A percentile compares a stretch with the other conserved stretches of the same genome.
These are phyloP conservation scores for Acrocephalus arundinaceus DNA, from an alignment of 2,113 vertebrate genomes.

Conservation along the genomic window DNA sequence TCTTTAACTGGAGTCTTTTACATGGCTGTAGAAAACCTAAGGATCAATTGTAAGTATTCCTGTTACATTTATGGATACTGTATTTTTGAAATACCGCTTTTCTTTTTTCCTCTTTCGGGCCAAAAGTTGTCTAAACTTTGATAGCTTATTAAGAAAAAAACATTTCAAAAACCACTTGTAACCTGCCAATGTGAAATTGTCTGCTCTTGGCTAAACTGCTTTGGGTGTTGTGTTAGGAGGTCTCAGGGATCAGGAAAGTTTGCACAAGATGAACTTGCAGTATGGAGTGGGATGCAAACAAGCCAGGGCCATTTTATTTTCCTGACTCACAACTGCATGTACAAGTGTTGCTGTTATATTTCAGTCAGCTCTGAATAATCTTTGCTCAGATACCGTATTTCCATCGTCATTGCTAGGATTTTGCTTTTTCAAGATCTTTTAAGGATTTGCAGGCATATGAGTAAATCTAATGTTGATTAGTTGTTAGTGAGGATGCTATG, in stretches of 20 bases:
- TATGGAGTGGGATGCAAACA: neutral
- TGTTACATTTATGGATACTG: neutral
- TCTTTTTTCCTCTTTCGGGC: neutral
- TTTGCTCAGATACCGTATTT: neutral
- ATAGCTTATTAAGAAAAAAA: neutral
- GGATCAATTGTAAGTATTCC: conserved; percentile 91
- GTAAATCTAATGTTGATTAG: neutral
- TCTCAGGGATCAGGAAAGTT: neutral
- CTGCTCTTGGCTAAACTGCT: neutral
- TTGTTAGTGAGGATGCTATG: neutral
- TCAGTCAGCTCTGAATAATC: neutral
- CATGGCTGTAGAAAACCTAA: conserved; percentile 98
- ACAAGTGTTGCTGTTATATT: neutral
- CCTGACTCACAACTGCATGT: neutral
- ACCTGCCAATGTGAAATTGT: neutral
- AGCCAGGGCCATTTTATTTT: neutral
- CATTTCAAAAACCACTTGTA: neutral
- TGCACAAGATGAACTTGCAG: neutral
- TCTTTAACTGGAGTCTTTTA: conserved; percentile 82
- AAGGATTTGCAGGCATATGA: neutral
- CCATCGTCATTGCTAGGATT: neutral
- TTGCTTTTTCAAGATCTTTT: neutral
- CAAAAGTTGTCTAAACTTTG: neutral
- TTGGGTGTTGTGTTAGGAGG: neutral
- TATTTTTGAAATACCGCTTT: neutral